Base-by-base conservation (phyloP, 2,113 vertebrate genomes). In the Solenodon paradoxus region DNA sequence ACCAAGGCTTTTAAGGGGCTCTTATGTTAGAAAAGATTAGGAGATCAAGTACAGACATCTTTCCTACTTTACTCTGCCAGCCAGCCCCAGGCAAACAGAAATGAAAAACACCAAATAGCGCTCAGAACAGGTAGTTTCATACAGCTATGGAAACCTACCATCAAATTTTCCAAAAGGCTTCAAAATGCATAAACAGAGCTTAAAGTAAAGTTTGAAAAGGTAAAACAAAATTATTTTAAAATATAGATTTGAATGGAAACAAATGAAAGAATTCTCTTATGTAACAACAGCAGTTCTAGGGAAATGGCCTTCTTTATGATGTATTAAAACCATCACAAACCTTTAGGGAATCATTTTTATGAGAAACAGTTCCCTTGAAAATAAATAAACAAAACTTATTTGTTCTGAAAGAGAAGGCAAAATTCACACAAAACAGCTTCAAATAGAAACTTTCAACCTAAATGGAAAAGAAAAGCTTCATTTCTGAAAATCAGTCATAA, bases 161-260 rank as follows among this genome's bases (percentile, higher is more conserved):
- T 88, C 90, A 90, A 84, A 90, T 84, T 90, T 95, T 95, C 89
- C 30, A 86, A 92, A 24, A 17, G 40, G 9, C 53, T 75, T 95
- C 64, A 49, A 89, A 95, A 90, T 85, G 30, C 59, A 47, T 89
- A 92, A 96, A 95, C 63, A 81, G 3, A 57, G n/a, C 90, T 88
- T 94, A 69, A 88, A 92, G 66, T 84, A 38, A 92, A 51, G 94
- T 94, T 95, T 94, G 72, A 90, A 96, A 79, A 51, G 38, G 26
- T 86, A 97, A 92, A 57, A 96, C 69, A 94, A 97, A 98, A 98
- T 97, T 95, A 95, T 81, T 97, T 66, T 96, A 82, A 92, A 95
- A 97, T 66, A 97, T 24, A 97, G 72, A 40, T 90, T 97, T 93
- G 61, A 95, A 88, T 45, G 92, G 2, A 16, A 71, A 89, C 57